phyloP scores from a whole-genome alignment of 2,797 vertebrate genomes.

The Graptemys geographica region DNA sequence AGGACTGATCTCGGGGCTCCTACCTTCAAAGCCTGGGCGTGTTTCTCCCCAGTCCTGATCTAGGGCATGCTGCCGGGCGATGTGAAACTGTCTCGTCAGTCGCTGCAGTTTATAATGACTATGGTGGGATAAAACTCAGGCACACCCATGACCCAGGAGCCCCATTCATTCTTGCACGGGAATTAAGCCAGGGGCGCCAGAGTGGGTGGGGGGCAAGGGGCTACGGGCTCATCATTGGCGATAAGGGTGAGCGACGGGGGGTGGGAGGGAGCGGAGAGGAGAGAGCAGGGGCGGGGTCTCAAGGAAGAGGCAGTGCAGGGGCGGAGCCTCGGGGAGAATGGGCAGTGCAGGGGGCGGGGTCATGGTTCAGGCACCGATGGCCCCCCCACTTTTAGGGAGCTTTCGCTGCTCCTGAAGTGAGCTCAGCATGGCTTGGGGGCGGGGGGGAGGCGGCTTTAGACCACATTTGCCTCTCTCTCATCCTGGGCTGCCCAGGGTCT shows the following conservation, averaged over 20 bases:
- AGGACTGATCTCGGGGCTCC: neutral
- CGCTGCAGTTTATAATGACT: neutral
- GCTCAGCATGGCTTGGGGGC: neutral
- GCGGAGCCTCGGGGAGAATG: no score
- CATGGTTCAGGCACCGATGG: no score
- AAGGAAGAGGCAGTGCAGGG: no score
- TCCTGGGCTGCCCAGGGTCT: neutral
- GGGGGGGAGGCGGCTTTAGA: fast-evolving
- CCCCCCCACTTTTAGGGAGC: no score
- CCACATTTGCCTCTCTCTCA: neutral
- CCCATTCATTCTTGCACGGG: neutral
- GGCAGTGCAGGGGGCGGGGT: no score
- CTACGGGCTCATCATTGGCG: no score
- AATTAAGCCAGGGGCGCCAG: neutral
- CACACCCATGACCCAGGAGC: neutral
- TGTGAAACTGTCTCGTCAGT: neutral
- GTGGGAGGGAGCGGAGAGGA: no score
- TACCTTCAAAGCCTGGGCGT: neutral
- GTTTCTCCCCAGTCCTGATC: neutral
- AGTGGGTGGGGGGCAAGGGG: no score
- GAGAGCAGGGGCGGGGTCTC: no score
- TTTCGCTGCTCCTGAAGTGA: neutral
- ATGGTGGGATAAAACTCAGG: neutral
- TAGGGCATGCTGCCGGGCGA: neutral
- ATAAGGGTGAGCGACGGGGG: no score